Evolutionary conservation across 1,140 invertebrate genomes (phyloP).

Genomic region (Leptinotarsa texana): DNA sequence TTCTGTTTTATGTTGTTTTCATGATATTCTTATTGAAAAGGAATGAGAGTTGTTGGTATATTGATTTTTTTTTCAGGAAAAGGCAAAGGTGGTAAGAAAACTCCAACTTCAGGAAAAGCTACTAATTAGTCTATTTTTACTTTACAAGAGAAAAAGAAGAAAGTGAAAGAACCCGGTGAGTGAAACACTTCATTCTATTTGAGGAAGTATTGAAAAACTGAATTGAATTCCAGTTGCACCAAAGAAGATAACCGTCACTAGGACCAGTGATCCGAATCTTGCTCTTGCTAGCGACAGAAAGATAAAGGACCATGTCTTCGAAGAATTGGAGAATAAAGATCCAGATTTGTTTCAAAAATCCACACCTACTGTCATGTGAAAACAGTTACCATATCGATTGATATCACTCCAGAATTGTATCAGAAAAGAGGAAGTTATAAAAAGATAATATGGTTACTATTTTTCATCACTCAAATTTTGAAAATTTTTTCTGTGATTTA

Average conservation of each 20-base stretch:
- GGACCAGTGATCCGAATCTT: neutral
- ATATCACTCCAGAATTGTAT: too few species aligned
- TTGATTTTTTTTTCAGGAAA: neutral
- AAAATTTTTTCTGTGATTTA: too few species aligned
- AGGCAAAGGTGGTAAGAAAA: constrained; percentile 20
- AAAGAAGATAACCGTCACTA: neutral
- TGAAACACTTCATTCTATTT: too few species aligned
- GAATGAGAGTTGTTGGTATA: too few species aligned
- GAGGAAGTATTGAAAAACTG: too few species aligned
- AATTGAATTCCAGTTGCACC: neutral
- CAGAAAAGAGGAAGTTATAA: too few species aligned
- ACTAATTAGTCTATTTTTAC: neutral
- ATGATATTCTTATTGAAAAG: too few species aligned
- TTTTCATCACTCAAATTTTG: too few species aligned
- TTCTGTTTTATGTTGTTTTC: too few species aligned
- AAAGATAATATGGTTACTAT: too few species aligned
- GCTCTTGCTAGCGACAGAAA: neutral
- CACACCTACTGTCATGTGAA: too few species aligned
- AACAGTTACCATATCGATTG: too few species aligned
- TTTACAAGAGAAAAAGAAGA: neutral
- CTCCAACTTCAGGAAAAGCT: neutral
- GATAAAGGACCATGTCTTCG: constrained; percentile 4
- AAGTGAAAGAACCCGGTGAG: neutral
- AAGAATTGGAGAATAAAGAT: constrained; percentile 5
- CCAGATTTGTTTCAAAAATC: neutral